Evolutionary conservation across 2,113 vertebrate species (phyloP).

Genomic region (Megaceryle torquata): DNA sequence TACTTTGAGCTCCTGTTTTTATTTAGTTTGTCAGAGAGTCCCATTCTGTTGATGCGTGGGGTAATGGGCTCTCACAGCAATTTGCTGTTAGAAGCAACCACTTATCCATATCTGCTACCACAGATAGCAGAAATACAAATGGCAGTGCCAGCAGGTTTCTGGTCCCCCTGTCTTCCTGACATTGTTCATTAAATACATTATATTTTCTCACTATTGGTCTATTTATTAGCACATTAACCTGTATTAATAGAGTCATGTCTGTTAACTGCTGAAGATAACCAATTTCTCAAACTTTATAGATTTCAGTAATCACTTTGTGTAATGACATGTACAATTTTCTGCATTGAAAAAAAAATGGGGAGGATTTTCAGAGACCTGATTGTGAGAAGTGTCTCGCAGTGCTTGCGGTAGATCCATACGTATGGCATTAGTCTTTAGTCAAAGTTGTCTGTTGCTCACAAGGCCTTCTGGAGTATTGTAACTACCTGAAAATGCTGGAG

Average conservation of each 20-base stretch:
- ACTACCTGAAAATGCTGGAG: background rate
- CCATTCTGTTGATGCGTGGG: background rate
- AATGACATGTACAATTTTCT: conserved; percentile 14
- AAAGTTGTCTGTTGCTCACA: background rate
- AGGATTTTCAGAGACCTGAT: background rate
- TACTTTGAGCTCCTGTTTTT: background rate
- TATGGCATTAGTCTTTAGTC: background rate
- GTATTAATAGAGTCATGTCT: conserved; percentile 50
- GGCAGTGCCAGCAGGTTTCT: background rate
- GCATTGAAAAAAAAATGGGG: background rate
- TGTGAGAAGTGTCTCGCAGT: background rate
- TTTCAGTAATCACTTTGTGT: conserved; percentile 49
- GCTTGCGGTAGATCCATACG: background rate
- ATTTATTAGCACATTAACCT: conserved; percentile 68
- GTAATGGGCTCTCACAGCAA: background rate
- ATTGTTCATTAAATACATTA: conserved; percentile 43
- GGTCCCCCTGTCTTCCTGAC: background rate
- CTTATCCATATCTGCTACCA: background rate
- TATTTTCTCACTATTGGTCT: conserved; percentile 59
- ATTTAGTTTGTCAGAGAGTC: background rate
- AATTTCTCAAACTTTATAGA: conserved; percentile 60
- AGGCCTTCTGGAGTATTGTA: background rate
- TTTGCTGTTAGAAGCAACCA: background rate
- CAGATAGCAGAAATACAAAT: background rate
- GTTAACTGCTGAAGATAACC: conserved; percentile 49